Conservation (phyloP, 2,888 invertebrate genomes). For the Lamellibrachia satsuma region DNA sequence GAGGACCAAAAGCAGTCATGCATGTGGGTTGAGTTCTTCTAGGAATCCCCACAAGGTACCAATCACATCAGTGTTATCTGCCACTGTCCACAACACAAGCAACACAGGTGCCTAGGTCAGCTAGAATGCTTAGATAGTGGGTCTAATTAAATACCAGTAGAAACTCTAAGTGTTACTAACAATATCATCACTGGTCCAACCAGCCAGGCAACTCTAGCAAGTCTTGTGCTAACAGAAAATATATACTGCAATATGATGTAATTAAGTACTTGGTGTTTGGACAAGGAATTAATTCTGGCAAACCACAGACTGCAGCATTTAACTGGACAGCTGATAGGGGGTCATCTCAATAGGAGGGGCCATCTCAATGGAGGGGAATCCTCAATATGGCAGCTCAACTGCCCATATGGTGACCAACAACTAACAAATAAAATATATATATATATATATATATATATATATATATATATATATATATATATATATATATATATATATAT, state of each 20-base stretch:
- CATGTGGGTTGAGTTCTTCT: background rate
- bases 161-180: background rate
- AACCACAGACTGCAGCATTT: background rate
- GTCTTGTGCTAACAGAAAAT: background rate
- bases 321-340: background rate
- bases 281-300: background rate
- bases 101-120: background rate
- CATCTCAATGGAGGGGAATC: background rate
- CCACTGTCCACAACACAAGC: background rate
- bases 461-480: slow-evolving; percentile 19
- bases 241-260: background rate
- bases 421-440: background rate
- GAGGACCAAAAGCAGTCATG: no score
- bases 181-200: background rate
- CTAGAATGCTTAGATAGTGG: background rate
- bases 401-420: background rate
- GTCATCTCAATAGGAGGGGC: background rate
- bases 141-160: background rate
- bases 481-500: slow-evolving; percentile 18
- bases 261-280: background rate
- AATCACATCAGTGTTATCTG: background rate
- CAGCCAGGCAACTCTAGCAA: background rate
- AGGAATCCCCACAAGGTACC: background rate
- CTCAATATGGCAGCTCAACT: background rate
- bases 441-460: no score